These are phyloP conservation scores for Morpho helenor DNA, from an alignment of 2,888 invertebrate species.

Conservation along the genomic window DNA sequence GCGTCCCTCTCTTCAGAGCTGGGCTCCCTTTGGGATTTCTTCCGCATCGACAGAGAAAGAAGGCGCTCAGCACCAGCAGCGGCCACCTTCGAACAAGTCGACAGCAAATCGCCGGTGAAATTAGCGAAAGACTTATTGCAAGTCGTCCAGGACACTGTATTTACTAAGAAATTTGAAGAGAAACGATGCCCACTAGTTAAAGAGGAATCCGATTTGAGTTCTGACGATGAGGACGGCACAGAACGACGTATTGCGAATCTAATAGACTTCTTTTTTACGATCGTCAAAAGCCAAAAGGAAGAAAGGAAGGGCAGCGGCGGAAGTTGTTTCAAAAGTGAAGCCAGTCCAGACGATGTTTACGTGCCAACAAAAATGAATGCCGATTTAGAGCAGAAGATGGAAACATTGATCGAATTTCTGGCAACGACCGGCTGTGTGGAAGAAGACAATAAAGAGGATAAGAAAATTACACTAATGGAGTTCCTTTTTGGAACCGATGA, in stretches of 20 bases:
- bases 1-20: conserved; percentile 66
- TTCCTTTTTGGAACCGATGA: conserved; percentile 68
- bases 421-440: conserved; percentile 68
- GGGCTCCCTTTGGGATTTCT: conserved; percentile 71
- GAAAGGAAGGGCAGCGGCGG: conserved; percentile 65
- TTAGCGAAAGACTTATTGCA: conserved; percentile 67
- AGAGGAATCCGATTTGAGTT: conserved; percentile 65
- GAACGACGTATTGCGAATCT: conserved; percentile 68
- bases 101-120: conserved; percentile 55
- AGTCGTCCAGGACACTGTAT: conserved; percentile 70
- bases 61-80: conserved; percentile 54
- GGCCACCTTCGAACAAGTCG: conserved; percentile 51
- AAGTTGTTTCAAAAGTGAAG: conserved; percentile 66
- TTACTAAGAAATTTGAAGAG: conserved; percentile 53
- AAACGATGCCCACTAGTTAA: conserved; percentile 65
- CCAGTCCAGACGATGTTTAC: conserved; percentile 54
- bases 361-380: conserved; percentile 55
- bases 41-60: conserved; percentile 54
- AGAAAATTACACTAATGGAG: conserved; percentile 72
- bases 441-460: conserved; percentile 54
- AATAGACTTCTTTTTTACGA: conserved; percentile 73
- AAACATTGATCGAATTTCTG: conserved; percentile 69
- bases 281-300: conserved; percentile 69
- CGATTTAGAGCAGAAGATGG: conserved; percentile 72
- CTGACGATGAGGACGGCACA: conserved; percentile 60